phyloP scores from a whole-genome alignment of 2,888 invertebrate species.

The Drosophila melanocephala region DNA sequence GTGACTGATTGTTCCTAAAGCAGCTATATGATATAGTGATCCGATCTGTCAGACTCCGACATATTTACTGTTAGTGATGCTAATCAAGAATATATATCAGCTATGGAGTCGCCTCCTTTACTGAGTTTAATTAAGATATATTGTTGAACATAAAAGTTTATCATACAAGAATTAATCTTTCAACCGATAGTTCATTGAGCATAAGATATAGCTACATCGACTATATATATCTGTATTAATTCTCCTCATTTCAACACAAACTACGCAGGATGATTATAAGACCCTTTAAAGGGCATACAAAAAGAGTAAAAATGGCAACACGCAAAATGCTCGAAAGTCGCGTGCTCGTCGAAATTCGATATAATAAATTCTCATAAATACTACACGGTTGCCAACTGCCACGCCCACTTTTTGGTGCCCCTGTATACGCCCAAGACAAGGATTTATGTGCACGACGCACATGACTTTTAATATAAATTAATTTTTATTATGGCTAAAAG shows the following conservation, averaged over 20 bases:
- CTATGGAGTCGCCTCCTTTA: neutral
- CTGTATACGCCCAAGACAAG: slow-evolving; percentile 66
- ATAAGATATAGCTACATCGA: neutral
- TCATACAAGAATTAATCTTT: neutral
- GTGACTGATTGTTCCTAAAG: neutral
- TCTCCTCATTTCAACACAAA: neutral
- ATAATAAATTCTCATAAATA: slow-evolving; percentile 78
- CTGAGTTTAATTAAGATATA: neutral
- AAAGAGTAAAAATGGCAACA: slow-evolving; percentile 34
- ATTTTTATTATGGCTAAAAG: slow-evolving; percentile 79
- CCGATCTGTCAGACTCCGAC: neutral
- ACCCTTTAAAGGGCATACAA: neutral
- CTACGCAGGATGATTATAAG: neutral
- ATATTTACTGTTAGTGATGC: neutral
- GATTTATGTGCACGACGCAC: slow-evolving; percentile 72
- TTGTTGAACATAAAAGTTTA: neutral
- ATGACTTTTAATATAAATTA: slow-evolving; percentile 80
- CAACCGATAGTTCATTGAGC: neutral
- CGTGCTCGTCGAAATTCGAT: slow-evolving; percentile 71
- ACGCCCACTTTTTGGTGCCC: slow-evolving; percentile 20
- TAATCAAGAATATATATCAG: neutral
- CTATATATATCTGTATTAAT: neutral
- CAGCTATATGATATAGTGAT: neutral
- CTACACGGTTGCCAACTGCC: slow-evolving; percentile 26
- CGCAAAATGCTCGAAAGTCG: slow-evolving; percentile 64